phyloP scores from a whole-genome alignment of 2,888 invertebrate genomes.

The Tenthredo distinguenda region DNA sequence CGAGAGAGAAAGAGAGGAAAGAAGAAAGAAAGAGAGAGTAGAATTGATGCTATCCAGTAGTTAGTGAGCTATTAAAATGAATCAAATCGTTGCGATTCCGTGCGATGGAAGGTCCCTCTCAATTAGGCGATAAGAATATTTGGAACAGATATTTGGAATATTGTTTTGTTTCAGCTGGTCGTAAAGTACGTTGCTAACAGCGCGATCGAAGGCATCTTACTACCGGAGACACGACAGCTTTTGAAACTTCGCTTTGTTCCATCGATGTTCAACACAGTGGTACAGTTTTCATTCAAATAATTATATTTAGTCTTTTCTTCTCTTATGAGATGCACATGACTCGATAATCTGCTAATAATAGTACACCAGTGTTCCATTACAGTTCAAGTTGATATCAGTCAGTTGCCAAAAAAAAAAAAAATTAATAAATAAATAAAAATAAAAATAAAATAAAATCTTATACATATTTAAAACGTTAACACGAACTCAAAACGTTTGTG shows the following conservation, averaged over 20 bases:
- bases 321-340: constrained; percentile 39
- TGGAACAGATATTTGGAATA: constrained; percentile 30
- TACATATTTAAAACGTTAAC: constrained; percentile 46
- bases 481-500: constrained; percentile 42
- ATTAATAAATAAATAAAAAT: neutral
- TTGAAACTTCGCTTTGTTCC: constrained; percentile 38
- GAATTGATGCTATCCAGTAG: neutral
- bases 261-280: constrained; percentile 46
- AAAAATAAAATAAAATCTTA: constrained; percentile 35
- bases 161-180: constrained; percentile 43
- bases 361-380: constrained; percentile 44
- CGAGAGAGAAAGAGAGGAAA: neutral
- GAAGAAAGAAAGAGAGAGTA: neutral
- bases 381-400: constrained; percentile 51
- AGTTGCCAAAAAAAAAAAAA: constrained; percentile 41
- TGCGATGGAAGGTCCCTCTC: neutral
- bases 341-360: constrained; percentile 43
- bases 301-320: constrained; percentile 19
- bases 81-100: neutral
- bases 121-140: neutral
- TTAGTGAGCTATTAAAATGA: neutral
- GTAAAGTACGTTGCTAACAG: neutral
- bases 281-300: constrained; percentile 47
- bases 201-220: neutral
- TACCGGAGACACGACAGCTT: neutral